A percentile compares a stretch with the other conserved stretches of the same genome.
phyloP scores from a whole-genome alignment of 2,888 invertebrate genomes.

The Seira sanloemensis region DNA sequence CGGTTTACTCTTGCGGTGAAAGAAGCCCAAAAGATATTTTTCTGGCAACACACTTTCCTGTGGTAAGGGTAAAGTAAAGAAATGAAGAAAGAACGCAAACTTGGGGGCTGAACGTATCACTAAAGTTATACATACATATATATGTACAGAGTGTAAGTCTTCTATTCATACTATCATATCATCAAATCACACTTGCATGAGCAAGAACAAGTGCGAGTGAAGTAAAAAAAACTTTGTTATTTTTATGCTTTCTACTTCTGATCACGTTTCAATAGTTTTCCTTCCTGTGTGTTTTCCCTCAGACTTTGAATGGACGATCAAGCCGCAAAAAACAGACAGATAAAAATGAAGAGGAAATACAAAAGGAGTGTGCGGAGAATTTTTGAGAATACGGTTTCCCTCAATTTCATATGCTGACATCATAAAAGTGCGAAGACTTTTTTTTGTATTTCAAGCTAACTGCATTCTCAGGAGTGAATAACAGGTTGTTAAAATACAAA shows the following conservation, averaged over 20 bases:
- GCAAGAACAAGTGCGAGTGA: neutral
- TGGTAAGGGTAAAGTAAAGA: neutral
- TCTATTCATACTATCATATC: conserved; percentile 9
- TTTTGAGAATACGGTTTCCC: neutral
- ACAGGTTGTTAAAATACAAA: too few relatives aligned
- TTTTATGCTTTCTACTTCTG: conserved; percentile 29
- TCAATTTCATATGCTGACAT: too few relatives aligned
- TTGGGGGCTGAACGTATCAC: neutral
- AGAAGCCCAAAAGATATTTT: neutral
- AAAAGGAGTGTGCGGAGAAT: neutral
- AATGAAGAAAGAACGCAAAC: too few relatives aligned
- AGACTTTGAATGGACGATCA: neutral
- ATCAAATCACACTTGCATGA: conserved; percentile 16
- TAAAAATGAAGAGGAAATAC: conserved; percentile 20
- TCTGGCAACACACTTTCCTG: neutral
- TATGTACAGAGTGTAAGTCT: neutral
- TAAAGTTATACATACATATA: neutral
- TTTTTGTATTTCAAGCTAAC: too few relatives aligned
- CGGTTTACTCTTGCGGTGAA: neutral
- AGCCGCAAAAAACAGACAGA: neutral
- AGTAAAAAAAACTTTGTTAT: conserved; percentile 8
- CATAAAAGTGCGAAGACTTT: too few relatives aligned
- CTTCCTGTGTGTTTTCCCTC: conserved; percentile 24
- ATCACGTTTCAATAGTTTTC: conserved; percentile 57
- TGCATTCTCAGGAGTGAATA: too few relatives aligned